phyloP scores from a whole-genome alignment of 1,140 invertebrate species.

The Camponotus floridanus region DNA sequence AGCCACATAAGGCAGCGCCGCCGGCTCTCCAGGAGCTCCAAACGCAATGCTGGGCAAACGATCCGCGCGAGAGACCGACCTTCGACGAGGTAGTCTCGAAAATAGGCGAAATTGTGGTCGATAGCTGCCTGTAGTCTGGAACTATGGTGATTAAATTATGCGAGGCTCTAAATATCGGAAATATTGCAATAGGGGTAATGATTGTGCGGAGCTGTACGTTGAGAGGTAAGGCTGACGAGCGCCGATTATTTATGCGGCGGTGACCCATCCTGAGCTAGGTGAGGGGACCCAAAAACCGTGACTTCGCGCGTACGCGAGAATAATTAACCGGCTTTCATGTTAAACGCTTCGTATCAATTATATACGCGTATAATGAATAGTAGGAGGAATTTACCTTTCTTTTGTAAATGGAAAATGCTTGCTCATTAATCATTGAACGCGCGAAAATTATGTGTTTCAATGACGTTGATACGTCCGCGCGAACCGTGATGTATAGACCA shows the following conservation, averaged over 20 bases:
- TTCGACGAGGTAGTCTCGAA: constrained; percentile 86
- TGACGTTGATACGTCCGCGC: neutral
- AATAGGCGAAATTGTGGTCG: constrained; percentile 82
- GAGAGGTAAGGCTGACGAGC: constrained; percentile 50
- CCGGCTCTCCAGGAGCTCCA: constrained; percentile 88
- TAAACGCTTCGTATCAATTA: constrained; percentile 59
- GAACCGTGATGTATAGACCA: constrained; percentile 23
- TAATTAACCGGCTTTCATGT: constrained; percentile 63
- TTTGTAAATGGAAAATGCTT: constrained; percentile 45
- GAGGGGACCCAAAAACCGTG: neutral
- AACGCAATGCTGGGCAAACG: constrained; percentile 88
- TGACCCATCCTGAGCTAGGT: constrained; percentile 23
- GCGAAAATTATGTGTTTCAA: constrained; percentile 21
- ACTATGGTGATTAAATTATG: constrained; percentile 25
- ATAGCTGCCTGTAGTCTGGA: constrained; percentile 79
- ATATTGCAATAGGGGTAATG: constrained; percentile 66
- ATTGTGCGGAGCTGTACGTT: constrained; percentile 59
- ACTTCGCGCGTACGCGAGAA: constrained; percentile 15
- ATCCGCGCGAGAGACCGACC: constrained; percentile 89
- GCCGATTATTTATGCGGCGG: constrained; percentile 30
- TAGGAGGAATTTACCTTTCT: constrained; percentile 23
- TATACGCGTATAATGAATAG: constrained; percentile 46
- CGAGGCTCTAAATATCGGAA: constrained; percentile 65
- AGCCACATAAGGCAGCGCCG: constrained; percentile 88
- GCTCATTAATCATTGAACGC: constrained; percentile 51